Percentiles rank a stretch among this genome's conserved stretches.
phyloP scores from a whole-genome alignment of 2,888 invertebrate genomes.

The Chymomyza fuscimana region DNA sequence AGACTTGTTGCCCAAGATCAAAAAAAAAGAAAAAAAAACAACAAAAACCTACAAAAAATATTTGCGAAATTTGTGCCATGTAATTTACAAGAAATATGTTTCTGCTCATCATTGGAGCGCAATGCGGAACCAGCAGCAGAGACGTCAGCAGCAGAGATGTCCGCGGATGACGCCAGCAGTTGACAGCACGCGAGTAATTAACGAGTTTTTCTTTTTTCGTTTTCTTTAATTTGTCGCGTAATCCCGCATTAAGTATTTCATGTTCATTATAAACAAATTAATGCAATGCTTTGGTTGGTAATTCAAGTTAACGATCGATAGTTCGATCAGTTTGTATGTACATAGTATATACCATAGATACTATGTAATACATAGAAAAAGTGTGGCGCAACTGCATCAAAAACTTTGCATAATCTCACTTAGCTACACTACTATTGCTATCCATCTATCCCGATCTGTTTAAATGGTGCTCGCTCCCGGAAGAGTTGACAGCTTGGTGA shows the following conservation, averaged over 20 bases:
- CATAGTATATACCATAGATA: not conserved
- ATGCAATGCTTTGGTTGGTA: slow-evolving; percentile 32
- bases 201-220: slow-evolving; percentile 50
- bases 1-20: not conserved
- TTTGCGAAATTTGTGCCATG: slow-evolving; percentile 1
- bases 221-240: slow-evolving; percentile 48
- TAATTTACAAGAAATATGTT: slow-evolving; percentile 10
- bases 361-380: slow-evolving; percentile 20
- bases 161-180: slow-evolving; percentile 26
- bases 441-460: slow-evolving; percentile 17
- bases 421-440: slow-evolving; percentile 17
- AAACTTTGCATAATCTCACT: slow-evolving; percentile 41
- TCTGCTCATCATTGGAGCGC: slow-evolving; percentile 25
- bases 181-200: slow-evolving; percentile 68
- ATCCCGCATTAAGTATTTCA: slow-evolving; percentile 27
- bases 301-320: slow-evolving; percentile 22
- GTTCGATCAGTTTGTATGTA: slow-evolving; percentile 44
- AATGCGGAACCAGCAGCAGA: slow-evolving; percentile 59
- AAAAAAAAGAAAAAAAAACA: not conserved
- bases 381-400: slow-evolving; percentile 30
- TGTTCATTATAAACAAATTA: slow-evolving; percentile 69
- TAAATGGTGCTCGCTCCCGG: slow-evolving; percentile 43
- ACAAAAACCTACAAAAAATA: not conserved
- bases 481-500: slow-evolving; percentile 43
- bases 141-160: slow-evolving; percentile 8